A percentile compares a stretch with the other conserved stretches of the same genome.
Evolutionary conservation across 2,888 invertebrate species (phyloP).

Genomic region (Abrostola triplasia): DNA sequence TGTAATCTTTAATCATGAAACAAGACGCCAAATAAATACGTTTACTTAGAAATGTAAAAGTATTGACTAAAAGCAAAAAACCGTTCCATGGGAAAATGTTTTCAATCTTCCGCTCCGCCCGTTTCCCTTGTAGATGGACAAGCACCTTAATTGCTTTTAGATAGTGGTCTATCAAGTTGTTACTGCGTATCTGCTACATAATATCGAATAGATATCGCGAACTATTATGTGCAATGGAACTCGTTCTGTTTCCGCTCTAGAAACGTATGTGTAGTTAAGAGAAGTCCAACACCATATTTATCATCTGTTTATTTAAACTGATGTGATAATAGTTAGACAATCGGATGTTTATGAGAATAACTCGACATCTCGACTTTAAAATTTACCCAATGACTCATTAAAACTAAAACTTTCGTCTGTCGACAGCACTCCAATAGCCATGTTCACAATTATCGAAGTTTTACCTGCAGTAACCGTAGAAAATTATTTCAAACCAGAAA

Average conservation of each 20-base stretch:
- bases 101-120: slow-evolving; percentile 39
- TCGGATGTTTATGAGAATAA: neutral
- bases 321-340: neutral
- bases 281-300: neutral
- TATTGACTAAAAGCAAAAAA: slow-evolving; percentile 27
- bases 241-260: slow-evolving; percentile 45
- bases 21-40: neutral
- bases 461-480: no score
- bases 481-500: no score
- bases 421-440: no score
- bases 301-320: neutral
- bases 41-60: neutral
- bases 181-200: slow-evolving; percentile 25
- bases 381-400: neutral
- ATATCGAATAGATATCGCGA: slow-evolving; percentile 30
- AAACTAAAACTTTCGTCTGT: no score
- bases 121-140: slow-evolving; percentile 30
- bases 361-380: neutral
- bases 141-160: slow-evolving; percentile 44
- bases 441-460: no score
- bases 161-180: slow-evolving; percentile 44
- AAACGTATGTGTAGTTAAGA: slow-evolving; percentile 14
- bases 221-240: slow-evolving; percentile 40
- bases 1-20: neutral
- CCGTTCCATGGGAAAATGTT: slow-evolving; percentile 50